Base-by-base conservation (phyloP, 2,797 vertebrate genomes). In the Oophaga sylvatica region DNA sequence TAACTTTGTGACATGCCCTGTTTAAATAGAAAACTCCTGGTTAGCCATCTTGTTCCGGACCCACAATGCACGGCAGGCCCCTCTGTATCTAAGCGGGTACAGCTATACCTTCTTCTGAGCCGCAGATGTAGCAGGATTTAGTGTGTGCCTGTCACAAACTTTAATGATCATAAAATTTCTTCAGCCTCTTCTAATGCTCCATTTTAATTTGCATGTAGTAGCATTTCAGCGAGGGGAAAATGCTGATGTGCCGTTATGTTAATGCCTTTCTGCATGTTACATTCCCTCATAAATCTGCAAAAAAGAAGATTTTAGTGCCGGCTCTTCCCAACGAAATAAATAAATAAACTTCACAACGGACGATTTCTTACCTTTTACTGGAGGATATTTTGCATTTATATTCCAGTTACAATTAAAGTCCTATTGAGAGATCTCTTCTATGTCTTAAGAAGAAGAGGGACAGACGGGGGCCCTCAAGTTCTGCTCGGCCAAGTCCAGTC, bases 181-280 rank as follows among this genome's bases (percentile, higher is more conserved):
- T 77, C 83, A 70, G 79, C 88, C 84, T 86, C 71, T 78, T 89
- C 59, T 82, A 85, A 81, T 57, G 62, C 85, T 81, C 83, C 77
- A 77, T 76, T 89, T 86, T 89, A 86, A 89, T 89, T 89, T 89
- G 88, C 88, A 89, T 89, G 88, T 86, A 60, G 82, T 56, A 71
- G 87, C 87, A 75, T 80, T 80, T 73, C 63, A 35, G 56, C 53
- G 80, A 62, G 45, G 26, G 56, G 67, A 81, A 89, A 86, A 53
- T 87, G 88, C 88, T 86, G 88, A 89, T 71, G 73, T 35, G 80
- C 60, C 20, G 68, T 82, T 86, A 89, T 89, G 88, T 71, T 86
- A 87, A 89, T 89, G 80, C 48, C 26, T 86, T 73, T 89, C 87
- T 85, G 88, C 57, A 71, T 89, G 80, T 82, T 83, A 82, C 80